These are phyloP conservation scores for Cyprinodon brontotheroides DNA, from an alignment of 2,113 vertebrate species.

Conservation along the genomic window DNA sequence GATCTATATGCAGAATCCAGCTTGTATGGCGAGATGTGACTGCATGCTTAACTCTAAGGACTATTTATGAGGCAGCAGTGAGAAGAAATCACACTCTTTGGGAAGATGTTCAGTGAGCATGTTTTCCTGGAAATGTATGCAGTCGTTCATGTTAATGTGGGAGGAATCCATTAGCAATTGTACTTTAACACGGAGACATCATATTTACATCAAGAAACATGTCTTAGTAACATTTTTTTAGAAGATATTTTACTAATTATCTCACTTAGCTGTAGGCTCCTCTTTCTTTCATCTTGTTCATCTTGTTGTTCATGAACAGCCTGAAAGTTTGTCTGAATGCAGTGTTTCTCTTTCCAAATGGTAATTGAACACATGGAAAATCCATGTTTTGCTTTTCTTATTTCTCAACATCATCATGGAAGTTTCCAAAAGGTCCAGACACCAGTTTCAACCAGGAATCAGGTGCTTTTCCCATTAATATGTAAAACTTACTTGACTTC, in stretches of 20 bases:
- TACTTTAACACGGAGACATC: slow-evolving; percentile 25
- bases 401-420: too few relatives aligned
- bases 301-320: not conserved
- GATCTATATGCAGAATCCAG: slow-evolving; percentile 57
- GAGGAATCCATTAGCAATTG: slow-evolving; percentile 56
- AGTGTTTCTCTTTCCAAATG: too few relatives aligned
- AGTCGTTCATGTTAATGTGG: slow-evolving; percentile 43
- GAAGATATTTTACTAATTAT: slow-evolving; percentile 16
- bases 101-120: slow-evolving; percentile 58
- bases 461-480: not conserved
- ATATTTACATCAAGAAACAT: slow-evolving; percentile 15
- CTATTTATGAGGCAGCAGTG: slow-evolving; percentile 66
- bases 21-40: slow-evolving; percentile 49
- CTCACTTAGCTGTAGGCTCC: slow-evolving; percentile 12
- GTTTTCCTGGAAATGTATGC: slow-evolving; percentile 32
- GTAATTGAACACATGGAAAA: too few relatives aligned
- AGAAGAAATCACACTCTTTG: slow-evolving; percentile 50
- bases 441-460: not conserved
- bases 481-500: not conserved
- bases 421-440: too few relatives aligned
- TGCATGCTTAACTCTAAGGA: slow-evolving; percentile 46
- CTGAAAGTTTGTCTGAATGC: not conserved
- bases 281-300: too few relatives aligned
- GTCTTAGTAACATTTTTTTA: slow-evolving; percentile 16
- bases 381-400: too few relatives aligned